phyloP scores from a whole-genome alignment of 2,888 invertebrate species.

The Limnephilus lunatus region DNA sequence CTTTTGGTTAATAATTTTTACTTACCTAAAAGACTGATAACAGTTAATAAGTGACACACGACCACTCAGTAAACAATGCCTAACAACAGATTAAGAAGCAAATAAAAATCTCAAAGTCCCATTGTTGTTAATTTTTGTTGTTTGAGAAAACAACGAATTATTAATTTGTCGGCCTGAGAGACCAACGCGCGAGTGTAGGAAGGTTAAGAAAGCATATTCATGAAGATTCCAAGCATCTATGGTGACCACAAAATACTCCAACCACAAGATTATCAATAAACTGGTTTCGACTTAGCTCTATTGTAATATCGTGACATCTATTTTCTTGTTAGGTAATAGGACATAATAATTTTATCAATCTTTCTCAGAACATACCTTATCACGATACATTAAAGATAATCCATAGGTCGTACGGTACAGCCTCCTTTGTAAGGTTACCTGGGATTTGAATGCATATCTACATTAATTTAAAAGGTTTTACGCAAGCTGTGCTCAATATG shows the following conservation, averaged over 20 bases:
- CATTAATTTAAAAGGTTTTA: constrained; percentile 33
- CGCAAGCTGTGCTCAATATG: constrained; percentile 25
- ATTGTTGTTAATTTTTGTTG: too few species aligned
- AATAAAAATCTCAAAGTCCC: too few species aligned
- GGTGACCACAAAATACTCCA: background rate
- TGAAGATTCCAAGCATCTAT: background rate
- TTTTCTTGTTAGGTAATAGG: background rate
- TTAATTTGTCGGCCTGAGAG: too few species aligned
- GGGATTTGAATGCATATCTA: background rate
- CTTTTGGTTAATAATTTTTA: too few species aligned
- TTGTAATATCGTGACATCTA: background rate
- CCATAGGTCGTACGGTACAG: background rate
- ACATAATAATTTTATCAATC: constrained; percentile 11
- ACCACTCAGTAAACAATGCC: too few species aligned
- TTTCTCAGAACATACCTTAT: background rate
- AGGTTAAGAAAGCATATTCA: background rate
- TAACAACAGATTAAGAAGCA: too few species aligned
- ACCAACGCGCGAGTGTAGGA: too few species aligned
- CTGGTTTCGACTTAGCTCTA: background rate
- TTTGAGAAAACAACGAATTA: too few species aligned
- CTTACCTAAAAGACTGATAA: too few species aligned
- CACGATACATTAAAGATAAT: constrained; percentile 1
- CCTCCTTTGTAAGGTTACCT: constrained; percentile 18
- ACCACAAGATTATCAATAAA: background rate
- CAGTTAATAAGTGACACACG: too few species aligned